These are phyloP conservation scores for Atlantisia rogersi DNA, from an alignment of 2,113 vertebrate genomes.

Conservation along the genomic window DNA sequence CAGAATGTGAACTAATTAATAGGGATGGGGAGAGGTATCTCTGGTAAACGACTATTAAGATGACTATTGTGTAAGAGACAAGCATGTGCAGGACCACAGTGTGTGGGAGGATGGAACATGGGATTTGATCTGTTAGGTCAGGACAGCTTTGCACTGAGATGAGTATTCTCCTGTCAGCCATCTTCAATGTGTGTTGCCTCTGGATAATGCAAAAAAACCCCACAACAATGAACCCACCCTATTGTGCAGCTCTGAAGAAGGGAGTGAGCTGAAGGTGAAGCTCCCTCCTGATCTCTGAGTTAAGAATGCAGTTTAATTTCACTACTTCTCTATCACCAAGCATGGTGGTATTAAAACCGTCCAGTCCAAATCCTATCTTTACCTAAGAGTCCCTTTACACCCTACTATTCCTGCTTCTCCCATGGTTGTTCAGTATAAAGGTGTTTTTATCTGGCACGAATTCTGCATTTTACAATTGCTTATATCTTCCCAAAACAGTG, in stretches of 20 bases:
- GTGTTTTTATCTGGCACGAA: neutral
- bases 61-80: neutral
- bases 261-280: neutral
- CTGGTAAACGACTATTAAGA: neutral
- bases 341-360: neutral
- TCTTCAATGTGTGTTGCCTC: neutral
- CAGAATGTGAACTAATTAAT: neutral
- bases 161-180: slow-evolving; percentile 14
- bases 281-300: neutral
- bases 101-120: slow-evolving; percentile 28
- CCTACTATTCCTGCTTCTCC: neutral
- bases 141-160: neutral
- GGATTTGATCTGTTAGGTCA: slow-evolving; percentile 11
- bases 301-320: neutral
- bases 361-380: neutral
- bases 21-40: neutral
- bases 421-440: neutral
- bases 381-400: neutral
- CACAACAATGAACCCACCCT: neutral
- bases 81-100: neutral
- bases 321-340: neutral
- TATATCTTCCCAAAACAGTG: neutral
- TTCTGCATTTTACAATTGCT: neutral
- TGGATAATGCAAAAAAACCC: slow-evolving; percentile 4
- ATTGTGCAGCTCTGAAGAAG: neutral